phyloP scores from a whole-genome alignment of 2,113 vertebrate species.

The Hyaena hyaena region DNA sequence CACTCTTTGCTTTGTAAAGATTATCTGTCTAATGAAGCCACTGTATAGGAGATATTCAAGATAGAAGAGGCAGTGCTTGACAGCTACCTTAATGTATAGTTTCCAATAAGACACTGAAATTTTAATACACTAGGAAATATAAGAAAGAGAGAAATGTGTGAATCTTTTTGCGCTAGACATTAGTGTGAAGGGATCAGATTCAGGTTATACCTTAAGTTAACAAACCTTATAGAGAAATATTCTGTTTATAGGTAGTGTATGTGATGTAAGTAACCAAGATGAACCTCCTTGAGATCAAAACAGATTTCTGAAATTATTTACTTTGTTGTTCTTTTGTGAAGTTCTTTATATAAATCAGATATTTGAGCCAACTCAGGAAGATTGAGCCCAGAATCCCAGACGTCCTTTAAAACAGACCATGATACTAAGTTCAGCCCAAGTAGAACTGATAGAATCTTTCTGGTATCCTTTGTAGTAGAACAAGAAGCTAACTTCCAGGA shows the following conservation, averaged over 20 bases:
- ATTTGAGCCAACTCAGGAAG: background rate
- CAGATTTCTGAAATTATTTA: background rate
- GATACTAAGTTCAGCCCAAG: background rate
- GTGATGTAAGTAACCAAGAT: background rate
- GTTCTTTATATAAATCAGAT: background rate
- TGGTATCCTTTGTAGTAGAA: background rate
- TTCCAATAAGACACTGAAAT: slow-evolving; percentile 4
- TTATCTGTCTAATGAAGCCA: background rate
- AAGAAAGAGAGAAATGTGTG: background rate
- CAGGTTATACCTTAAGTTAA: background rate
- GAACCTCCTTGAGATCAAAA: background rate
- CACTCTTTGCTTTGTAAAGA: background rate
- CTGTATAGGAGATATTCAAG: background rate
- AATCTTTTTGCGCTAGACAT: slow-evolving; percentile 2
- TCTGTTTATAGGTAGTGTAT: background rate
- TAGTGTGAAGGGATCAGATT: background rate
- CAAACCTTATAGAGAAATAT: background rate
- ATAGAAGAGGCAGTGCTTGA: slow-evolving; percentile 24
- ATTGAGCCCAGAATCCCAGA: background rate
- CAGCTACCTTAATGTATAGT: background rate
- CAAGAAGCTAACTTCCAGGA: background rate
- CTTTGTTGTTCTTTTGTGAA: slow-evolving; percentile 38
- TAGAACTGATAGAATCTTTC: background rate
- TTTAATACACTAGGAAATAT: background rate
- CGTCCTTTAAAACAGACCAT: background rate